Base-by-base conservation (phyloP, 2,113 vertebrate species). In the Puma concolor region DNA sequence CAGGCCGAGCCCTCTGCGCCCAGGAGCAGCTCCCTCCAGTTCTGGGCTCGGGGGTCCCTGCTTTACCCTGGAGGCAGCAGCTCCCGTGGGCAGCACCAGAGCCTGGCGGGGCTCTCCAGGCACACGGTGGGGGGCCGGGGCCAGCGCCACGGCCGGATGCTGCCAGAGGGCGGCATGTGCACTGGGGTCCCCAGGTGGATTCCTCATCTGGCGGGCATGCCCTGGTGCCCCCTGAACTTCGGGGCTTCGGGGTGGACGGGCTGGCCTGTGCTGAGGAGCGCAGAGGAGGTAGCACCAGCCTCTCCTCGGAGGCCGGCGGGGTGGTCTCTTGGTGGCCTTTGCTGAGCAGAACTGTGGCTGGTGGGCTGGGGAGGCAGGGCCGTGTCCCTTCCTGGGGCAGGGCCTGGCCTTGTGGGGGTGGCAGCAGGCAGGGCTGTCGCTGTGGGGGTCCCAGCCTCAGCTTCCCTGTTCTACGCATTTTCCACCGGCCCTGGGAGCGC, bases 1-100 rank as follows among this genome's bases (percentile, higher is more conserved):
- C 1, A 0, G 36, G 64, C 15, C 5, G 11, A 29, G 82, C 57
- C n/a, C 71, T 12, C 44, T 0, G 4, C 1, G 0, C 19, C 67
- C 36, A 41, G 16, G 41, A 54, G 33, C 14, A 33, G 41, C 67
- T 23, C 14, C 9, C 29, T 33, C 38, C 10, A 33, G 27, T 25
- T 82, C 82, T 7, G 36, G 19, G 38, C 14, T 71, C 13, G 36
- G 36, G 77, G 50, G 54, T 31, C 54, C 54, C 13, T 1, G 21
- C 16, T 17, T 33, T 13, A 52, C 52, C 25, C 50, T 29, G 29
- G 85, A 69, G 86, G 16, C 54, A 31, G 27, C 13, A 7, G 50
- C 50, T 31, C 27, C 5, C 3, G 11, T 48, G 54, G n/a, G 31
- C 11, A 29, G 19, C 27, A 17, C 21, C 23, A 29, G 33, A 54